Evolutionary conservation across 2,888 invertebrate species (phyloP), one percentile per base, ranked within the genome.

Genomic region (Drosophila phalerata): DNA sequence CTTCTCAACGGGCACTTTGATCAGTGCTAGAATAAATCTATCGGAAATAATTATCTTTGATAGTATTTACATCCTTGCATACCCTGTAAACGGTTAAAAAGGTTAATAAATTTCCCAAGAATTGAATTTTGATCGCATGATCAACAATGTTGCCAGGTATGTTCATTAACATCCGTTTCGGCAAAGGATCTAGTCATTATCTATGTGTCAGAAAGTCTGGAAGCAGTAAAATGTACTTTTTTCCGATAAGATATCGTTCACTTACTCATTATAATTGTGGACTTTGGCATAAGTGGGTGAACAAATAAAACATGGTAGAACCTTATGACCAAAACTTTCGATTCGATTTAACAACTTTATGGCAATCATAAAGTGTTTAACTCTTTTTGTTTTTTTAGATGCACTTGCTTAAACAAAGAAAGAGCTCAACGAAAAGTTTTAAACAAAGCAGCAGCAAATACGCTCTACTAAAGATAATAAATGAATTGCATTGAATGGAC

Each of bases 401-500:
- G 42, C 45, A 66, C 32, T 60, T 58, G 25, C 17, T 38, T 25
- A 37, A n/a, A n/a, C 56, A 38, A 70, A 56, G 62, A 68, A 62
- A 64, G 45, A 48, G 58, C 56, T 63, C 40, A 69, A 67, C 71
- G 63, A 70, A 68, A 62, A 19, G 34, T 22, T 34, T 43, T 3
- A 43, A 61, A 62, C 19, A 55, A 49, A 49, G 38, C 19, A 34
- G 37, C 30, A 15, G 13, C 25, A 22, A 60, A 37, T 65, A 9
- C 19, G 17, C 5, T 51, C 28, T 32, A 60, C 58, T 17, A 10
- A 40, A 37, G 32, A 30, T n/a, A 49, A 52, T 42, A 30, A 30
- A 37, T 53, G 19, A 71, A 62, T 49, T 77, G 63, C 72, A 68
- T 68, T 73, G n/a, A 61, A 48, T 30, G 34, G 38, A n/a, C 48